phyloP scores from a whole-genome alignment of 2,797 vertebrate genomes.

The Thunnus albacares region DNA sequence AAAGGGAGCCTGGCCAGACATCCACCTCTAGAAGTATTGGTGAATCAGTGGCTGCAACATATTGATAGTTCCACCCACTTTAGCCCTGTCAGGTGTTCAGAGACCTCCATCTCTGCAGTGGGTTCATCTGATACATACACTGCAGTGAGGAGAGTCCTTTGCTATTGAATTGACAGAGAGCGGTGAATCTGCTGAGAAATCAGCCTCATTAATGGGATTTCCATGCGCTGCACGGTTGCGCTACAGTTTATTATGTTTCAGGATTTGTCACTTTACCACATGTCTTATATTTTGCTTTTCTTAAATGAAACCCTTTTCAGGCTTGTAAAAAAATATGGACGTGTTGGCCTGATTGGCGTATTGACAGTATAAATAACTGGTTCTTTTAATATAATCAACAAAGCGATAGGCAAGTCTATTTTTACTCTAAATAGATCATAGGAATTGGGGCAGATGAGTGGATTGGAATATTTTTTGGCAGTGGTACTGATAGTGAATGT shows the following conservation, averaged over 20 bases:
- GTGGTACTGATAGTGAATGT: background rate
- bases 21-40: constrained; percentile 28
- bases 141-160: constrained; percentile 30
- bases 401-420: constrained; percentile 45
- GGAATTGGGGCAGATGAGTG: constrained; percentile 68
- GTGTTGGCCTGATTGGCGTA: background rate
- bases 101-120: constrained; percentile 44
- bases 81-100: constrained; percentile 58
- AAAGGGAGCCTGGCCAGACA: constrained; percentile 29
- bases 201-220: background rate
- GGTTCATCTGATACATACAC: constrained; percentile 45
- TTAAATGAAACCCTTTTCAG: background rate
- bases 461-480: constrained; percentile 51
- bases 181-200: constrained; percentile 12
- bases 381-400: constrained; percentile 35
- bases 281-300: background rate
- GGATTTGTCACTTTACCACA: background rate
- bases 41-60: constrained; percentile 44
- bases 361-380: constrained; percentile 8
- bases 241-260: background rate
- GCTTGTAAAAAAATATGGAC: background rate
- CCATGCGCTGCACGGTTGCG: background rate
- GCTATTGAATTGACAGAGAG: constrained; percentile 15
- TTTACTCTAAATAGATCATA: constrained; percentile 55
- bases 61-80: constrained; percentile 48